phyloP scores from a whole-genome alignment of 2,888 invertebrate species.

The Leucophenga montana region DNA sequence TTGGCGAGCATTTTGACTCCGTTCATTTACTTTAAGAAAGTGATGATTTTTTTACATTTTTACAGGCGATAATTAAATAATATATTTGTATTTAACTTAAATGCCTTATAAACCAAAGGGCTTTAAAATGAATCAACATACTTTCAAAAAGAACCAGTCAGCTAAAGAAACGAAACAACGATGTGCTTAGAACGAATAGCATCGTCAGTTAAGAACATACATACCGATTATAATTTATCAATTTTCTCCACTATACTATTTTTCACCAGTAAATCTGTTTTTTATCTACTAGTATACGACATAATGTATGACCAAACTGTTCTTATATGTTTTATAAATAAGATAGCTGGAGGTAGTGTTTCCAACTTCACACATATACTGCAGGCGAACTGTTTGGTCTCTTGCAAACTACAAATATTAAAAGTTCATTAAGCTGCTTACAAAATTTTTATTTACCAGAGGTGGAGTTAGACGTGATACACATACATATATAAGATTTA shows the following conservation, averaged over 20 bases:
- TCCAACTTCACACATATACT: too few species aligned
- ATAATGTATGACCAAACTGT: too few species aligned
- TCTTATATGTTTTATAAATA: too few species aligned
- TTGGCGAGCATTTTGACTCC: constrained; percentile 16
- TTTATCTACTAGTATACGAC: not conserved
- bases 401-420: too few species aligned
- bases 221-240: not conserved
- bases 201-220: not conserved
- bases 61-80: constrained; percentile 18
- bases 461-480: too few species aligned
- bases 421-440: too few species aligned
- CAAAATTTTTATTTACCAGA: too few species aligned
- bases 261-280: constrained; percentile 25
- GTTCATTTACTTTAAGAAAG: constrained; percentile 28
- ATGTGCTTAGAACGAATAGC: too few species aligned
- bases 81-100: constrained; percentile 15
- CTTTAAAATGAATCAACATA: constrained; percentile 18
- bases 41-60: constrained; percentile 21
- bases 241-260: not conserved
- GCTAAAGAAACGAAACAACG: too few species aligned
- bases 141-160: not conserved
- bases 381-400: too few species aligned
- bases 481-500: too few species aligned
- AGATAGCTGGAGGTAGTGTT: too few species aligned
- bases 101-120: constrained; percentile 22